phyloP scores from a whole-genome alignment of 2,797 vertebrate genomes.

The Microcaecilia unicolor region DNA sequence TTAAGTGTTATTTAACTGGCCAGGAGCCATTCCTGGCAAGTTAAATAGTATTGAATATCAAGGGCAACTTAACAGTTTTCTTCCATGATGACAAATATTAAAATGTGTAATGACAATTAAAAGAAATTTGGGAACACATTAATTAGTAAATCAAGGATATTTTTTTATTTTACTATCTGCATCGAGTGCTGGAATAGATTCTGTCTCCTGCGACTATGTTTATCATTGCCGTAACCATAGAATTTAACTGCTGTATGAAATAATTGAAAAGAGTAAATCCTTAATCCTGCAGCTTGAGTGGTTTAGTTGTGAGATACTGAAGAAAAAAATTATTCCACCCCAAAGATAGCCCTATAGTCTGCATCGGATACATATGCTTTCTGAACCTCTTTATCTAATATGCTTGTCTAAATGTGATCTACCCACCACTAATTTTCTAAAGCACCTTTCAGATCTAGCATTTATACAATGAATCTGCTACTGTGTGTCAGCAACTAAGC shows the following conservation, averaged over 20 bases:
- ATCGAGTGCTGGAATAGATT: constrained; percentile 12
- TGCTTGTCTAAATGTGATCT: background rate
- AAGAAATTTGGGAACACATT: background rate
- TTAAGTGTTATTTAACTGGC: too few species aligned
- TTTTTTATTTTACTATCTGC: background rate
- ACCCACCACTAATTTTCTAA: background rate
- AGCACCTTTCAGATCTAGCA: background rate
- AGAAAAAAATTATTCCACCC: background rate
- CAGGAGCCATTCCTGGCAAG: too few species aligned
- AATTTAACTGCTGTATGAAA: background rate
- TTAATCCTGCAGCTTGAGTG: background rate
- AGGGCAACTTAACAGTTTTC: constrained; percentile 2
- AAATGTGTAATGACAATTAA: background rate
- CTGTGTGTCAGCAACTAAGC: too few species aligned
- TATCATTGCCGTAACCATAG: constrained; percentile 1
- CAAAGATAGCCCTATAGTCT: too few species aligned
- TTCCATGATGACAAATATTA: background rate
- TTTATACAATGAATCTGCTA: too few species aligned
- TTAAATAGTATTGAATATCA: too few species aligned
- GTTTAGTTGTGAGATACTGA: background rate
- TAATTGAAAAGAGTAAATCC: constrained; percentile 9
- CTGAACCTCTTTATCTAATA: background rate
- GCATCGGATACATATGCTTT: too few species aligned
- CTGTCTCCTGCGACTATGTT: constrained; percentile 14
- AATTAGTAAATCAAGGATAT: constrained; percentile 23